Percentiles rank a stretch among this genome's conserved stretches.
Conservation (phyloP, 2,888 invertebrate genomes). For the Seira musarum region DNA sequence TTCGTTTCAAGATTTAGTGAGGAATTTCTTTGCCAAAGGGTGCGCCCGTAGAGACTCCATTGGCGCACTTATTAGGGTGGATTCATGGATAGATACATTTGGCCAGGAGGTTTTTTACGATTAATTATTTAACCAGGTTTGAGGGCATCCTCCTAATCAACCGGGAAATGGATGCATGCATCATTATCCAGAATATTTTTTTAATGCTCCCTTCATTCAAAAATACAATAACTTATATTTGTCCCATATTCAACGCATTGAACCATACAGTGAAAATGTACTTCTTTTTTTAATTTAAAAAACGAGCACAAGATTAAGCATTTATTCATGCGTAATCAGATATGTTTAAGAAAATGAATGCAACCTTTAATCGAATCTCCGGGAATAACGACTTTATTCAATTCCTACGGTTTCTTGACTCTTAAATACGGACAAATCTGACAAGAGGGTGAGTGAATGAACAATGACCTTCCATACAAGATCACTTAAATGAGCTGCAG, state of each 20-base stretch:
- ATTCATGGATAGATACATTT: neutral
- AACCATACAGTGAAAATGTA: no score
- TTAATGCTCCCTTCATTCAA: no score
- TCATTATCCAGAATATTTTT: neutral
- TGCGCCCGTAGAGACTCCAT: slow-evolving; percentile 27
- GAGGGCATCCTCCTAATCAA: neutral
- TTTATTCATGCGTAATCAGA: no score
- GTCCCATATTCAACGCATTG: no score
- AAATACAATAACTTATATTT: no score
- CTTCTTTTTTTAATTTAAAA: no score
- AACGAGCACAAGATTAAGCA: no score
- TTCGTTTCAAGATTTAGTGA: slow-evolving; percentile 2
- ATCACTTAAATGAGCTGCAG: neutral
- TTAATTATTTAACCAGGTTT: neutral
- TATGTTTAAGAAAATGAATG: no score
- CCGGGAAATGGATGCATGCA: neutral
- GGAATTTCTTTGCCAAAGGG: slow-evolving; percentile 59
- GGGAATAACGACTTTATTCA: slow-evolving; percentile 50
- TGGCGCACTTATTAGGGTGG: slow-evolving; percentile 46
- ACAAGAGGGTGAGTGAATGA: neutral
- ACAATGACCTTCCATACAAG: neutral
- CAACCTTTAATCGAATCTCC: no score
- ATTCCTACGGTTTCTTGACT: neutral
- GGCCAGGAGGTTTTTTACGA: slow-evolving; percentile 30
- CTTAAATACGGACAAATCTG: no score